These are phyloP conservation scores for Botia almorhae DNA, from an alignment of 2,797 vertebrate species.

Conservation along the genomic window DNA sequence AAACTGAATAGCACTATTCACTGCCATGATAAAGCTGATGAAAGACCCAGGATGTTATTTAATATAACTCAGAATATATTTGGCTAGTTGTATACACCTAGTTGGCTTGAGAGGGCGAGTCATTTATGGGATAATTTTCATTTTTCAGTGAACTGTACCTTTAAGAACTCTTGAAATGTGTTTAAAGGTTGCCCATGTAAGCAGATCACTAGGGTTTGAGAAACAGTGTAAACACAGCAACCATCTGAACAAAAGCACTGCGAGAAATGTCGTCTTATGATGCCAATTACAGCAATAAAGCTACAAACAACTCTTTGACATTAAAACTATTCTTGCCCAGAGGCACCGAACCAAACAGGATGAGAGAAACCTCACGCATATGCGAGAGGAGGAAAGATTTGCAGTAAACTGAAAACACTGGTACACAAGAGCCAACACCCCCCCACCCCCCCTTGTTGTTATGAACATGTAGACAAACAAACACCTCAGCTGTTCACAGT, in stretches of 20 bases:
- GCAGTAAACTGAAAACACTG: conserved; percentile 11
- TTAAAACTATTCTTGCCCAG: conserved; percentile 2
- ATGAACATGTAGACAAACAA: conserved; percentile 28
- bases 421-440: conserved; percentile 2
- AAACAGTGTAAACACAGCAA: background rate
- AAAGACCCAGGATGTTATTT: too few species aligned
- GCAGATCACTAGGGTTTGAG: background rate
- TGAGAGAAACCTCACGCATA: background rate
- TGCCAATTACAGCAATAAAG: conserved; percentile 28
- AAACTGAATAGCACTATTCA: too few species aligned
- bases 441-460: conserved; percentile 1
- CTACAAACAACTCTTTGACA: conserved; percentile 11
- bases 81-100: too few species aligned
- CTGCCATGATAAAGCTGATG: too few species aligned
- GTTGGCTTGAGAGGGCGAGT: too few species aligned
- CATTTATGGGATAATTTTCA: too few species aligned
- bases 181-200: background rate
- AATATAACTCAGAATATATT: too few species aligned
- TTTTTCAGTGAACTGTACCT: too few species aligned
- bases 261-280: conserved; percentile 11
- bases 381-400: conserved; percentile 19
- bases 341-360: conserved; percentile 12
- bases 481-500: conserved; percentile 46
- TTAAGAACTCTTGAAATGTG: background rate
- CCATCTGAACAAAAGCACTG: conserved; percentile 21